phyloP scores from a whole-genome alignment of 2,888 invertebrate species.

The Autographa gamma region DNA sequence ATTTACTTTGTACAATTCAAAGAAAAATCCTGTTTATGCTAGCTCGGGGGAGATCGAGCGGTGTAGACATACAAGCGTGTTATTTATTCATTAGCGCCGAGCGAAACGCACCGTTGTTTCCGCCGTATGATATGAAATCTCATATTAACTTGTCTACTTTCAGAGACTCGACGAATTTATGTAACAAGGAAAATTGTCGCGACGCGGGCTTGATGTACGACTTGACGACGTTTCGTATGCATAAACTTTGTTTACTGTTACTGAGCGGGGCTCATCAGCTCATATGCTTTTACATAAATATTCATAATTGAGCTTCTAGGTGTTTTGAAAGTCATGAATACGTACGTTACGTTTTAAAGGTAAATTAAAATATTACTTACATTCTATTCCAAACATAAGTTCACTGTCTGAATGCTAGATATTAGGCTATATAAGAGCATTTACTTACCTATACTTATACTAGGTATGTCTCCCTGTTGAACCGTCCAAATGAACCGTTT shows the following conservation, averaged over 20 bases:
- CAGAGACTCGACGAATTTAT: constrained; percentile 74
- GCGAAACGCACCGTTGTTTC: constrained; percentile 64
- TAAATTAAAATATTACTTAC: neutral
- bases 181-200: constrained; percentile 76
- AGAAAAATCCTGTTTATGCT: constrained; percentile 56
- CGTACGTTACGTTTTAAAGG: neutral
- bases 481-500: neutral
- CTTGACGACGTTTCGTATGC: constrained; percentile 68
- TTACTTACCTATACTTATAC: too few species aligned
- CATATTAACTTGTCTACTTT: constrained; percentile 81
- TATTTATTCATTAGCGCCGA: constrained; percentile 74
- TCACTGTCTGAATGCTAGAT: neutral
- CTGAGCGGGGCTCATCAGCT: constrained; percentile 41
- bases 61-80: constrained; percentile 65
- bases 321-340: constrained; percentile 28
- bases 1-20: constrained; percentile 42
- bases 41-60: constrained; percentile 57
- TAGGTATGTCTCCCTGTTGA: too few species aligned
- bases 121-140: constrained; percentile 74
- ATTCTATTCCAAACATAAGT: neutral
- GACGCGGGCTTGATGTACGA: constrained; percentile 68
- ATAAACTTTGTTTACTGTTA: constrained; percentile 63
- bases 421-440: too few species aligned
- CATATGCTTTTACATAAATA: constrained; percentile 44
- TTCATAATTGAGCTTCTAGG: constrained; percentile 42